phyloP scores from a whole-genome alignment of 2,797 vertebrate species.

The Poeciliopsis gracilis region DNA sequence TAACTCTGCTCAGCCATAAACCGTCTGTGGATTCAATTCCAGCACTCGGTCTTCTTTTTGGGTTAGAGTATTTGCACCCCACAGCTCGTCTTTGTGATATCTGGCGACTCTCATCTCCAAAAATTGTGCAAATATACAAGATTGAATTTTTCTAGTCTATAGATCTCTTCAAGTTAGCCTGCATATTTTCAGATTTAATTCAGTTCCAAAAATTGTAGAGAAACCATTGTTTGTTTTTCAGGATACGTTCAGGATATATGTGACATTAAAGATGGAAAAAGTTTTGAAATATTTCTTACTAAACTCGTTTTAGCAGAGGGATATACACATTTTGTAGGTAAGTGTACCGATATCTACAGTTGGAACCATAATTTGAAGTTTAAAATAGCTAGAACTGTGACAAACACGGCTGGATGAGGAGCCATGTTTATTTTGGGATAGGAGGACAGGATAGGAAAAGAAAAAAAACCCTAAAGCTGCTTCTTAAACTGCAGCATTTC shows the following conservation, averaged over 20 bases:
- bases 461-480: background rate
- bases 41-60: background rate
- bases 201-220: background rate
- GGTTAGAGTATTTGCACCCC: background rate
- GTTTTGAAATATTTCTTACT: background rate
- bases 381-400: background rate
- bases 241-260: background rate
- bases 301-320: background rate
- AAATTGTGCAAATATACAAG: background rate
- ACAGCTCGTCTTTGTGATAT: background rate
- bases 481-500: background rate
- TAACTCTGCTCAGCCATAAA: background rate
- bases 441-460: background rate
- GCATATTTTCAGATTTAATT: background rate
- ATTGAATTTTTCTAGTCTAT: background rate
- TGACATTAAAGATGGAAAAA: background rate
- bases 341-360: background rate
- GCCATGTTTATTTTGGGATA: background rate
- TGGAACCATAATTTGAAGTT: background rate
- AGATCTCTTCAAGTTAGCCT: background rate
- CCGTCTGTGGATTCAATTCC: background rate
- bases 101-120: background rate
- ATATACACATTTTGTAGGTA: background rate
- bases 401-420: background rate
- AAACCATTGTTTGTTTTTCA: background rate